Evolutionary conservation across 2,113 vertebrate species (phyloP).

Genomic region (Mus pahari): DNA sequence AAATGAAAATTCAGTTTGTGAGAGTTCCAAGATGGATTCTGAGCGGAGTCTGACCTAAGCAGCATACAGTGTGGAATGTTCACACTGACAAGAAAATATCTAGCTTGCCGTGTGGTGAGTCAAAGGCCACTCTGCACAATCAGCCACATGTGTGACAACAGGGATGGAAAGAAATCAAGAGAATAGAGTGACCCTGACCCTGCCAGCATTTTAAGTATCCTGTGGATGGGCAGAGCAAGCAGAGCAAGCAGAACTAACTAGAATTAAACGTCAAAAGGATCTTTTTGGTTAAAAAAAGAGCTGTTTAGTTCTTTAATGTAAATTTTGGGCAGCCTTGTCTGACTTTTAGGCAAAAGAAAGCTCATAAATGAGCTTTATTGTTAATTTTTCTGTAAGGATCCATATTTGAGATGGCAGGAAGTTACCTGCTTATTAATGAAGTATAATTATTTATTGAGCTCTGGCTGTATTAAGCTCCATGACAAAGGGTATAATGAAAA

Average conservation of each 20-base stretch:
- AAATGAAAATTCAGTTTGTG: not conserved
- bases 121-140: not conserved
- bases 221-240: not conserved
- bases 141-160: not conserved
- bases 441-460: not conserved
- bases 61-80: not conserved
- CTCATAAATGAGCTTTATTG: not conserved
- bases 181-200: not conserved
- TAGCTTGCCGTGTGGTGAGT: not conserved
- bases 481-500: not conserved
- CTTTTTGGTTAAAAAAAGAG: conserved; percentile 18
- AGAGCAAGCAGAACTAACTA: not conserved
- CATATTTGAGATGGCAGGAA: not conserved
- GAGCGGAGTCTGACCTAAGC: not conserved
- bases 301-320: conserved; percentile 9
- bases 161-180: conserved; percentile 38
- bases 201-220: not conserved
- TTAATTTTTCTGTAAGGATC: not conserved
- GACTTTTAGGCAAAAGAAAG: not conserved
- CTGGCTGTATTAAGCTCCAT: not conserved
- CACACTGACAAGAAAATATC: not conserved
- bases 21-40: not conserved
- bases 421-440: not conserved
- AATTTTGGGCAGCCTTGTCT: not conserved
- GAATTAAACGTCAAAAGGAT: not conserved